phyloP scores from a whole-genome alignment of 2,113 vertebrate genomes.

The Ptyas mucosa region DNA sequence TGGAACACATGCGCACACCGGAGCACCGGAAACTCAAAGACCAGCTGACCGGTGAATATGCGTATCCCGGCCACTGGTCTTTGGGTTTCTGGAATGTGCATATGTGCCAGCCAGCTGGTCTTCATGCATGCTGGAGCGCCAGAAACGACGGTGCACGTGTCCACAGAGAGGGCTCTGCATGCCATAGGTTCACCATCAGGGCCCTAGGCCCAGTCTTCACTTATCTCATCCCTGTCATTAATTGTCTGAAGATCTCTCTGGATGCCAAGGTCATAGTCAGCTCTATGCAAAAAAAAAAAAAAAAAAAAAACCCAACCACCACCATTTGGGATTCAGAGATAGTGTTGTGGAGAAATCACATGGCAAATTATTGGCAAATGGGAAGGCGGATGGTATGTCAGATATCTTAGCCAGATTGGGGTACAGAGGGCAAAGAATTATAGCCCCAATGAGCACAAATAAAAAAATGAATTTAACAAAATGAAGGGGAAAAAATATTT shows the following conservation, averaged over 20 bases:
- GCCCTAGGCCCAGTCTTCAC: background rate
- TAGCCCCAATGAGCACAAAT: background rate
- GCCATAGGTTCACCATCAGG: too few species aligned
- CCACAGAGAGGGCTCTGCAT: too few species aligned
- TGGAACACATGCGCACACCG: too few species aligned
- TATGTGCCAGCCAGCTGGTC: too few species aligned
- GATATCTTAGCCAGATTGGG: background rate
- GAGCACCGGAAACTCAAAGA: too few species aligned
- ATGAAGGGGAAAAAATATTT: background rate
- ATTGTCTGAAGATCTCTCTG: background rate
- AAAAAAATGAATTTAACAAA: background rate
- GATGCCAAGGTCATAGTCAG: background rate
- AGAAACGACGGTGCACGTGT: too few species aligned
- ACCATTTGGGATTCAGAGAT: background rate
- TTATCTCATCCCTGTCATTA: background rate
- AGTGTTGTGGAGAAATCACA: background rate
- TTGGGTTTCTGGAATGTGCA: too few species aligned
- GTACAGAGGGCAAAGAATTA: background rate
- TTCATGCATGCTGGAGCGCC: too few species aligned
- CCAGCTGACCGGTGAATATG: too few species aligned
- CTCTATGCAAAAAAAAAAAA: background rate
- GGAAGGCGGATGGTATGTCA: background rate
- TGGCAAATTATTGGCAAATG: background rate
- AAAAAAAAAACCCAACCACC: too few species aligned
- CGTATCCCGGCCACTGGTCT: too few species aligned